Evolutionary conservation across 2,113 vertebrate species (phyloP).

Genomic region (Nibea albiflora): DNA sequence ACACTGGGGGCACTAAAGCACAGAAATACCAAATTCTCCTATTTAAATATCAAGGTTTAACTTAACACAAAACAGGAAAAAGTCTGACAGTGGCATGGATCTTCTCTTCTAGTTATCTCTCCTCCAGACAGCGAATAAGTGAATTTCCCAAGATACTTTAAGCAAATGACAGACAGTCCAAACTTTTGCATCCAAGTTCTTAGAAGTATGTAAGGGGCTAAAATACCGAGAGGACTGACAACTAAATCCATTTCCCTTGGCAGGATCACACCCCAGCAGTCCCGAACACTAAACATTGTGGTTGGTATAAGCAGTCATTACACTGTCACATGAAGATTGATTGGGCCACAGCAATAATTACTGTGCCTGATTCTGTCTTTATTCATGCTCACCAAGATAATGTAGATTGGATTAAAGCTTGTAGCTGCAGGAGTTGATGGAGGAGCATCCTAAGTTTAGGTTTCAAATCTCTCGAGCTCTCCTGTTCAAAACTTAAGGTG

Average conservation of each 20-base stretch:
- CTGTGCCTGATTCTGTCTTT: background rate
- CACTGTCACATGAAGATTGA: background rate
- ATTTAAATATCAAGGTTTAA: too few relatives aligned
- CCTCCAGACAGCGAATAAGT: background rate
- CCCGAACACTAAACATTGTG: conserved; percentile 3
- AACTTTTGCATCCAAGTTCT: background rate
- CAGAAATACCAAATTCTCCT: too few relatives aligned
- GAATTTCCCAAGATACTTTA: background rate
- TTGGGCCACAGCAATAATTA: background rate
- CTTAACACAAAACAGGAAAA: too few relatives aligned
- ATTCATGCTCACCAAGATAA: background rate
- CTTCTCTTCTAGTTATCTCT: background rate
- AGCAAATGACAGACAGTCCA: background rate
- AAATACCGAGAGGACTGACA: conserved; percentile 4
- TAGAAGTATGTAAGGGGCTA: background rate
- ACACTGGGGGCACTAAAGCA: too few relatives aligned
- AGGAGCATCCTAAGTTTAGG: background rate
- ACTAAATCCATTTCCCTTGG: conserved; percentile 14
- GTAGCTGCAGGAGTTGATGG: background rate
- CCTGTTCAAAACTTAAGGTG: background rate
- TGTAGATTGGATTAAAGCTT: background rate
- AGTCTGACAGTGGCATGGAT: background rate
- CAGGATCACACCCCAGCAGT: background rate
- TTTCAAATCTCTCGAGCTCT: background rate
- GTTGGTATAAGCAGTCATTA: conserved; percentile 20